These are phyloP conservation scores for Malacosoma neustria DNA, from an alignment of 2,888 invertebrate species.

Conservation along the genomic window DNA sequence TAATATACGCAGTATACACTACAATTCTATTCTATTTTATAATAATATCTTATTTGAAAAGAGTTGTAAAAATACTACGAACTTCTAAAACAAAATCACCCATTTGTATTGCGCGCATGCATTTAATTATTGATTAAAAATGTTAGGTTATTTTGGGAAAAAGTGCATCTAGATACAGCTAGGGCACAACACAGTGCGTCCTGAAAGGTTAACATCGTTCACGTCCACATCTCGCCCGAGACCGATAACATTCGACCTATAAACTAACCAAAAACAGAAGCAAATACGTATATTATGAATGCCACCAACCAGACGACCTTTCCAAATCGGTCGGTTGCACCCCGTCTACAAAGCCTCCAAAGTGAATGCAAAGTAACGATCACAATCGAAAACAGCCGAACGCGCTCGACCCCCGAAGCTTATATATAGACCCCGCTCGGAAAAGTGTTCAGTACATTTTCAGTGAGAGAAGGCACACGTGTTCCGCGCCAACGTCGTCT, in stretches of 20 bases:
- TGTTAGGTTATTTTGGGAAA: neutral
- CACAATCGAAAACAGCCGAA: constrained; percentile 34
- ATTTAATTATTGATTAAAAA: no score
- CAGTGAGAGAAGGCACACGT: constrained; percentile 18
- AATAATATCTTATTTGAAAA: no score
- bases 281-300: neutral
- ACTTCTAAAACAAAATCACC: no score
- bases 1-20: no score
- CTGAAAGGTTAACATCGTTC: constrained; percentile 13
- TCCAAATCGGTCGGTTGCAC: constrained; percentile 15
- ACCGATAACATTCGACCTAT: constrained; percentile 20
- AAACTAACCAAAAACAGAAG: constrained; percentile 10
- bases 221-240: constrained; percentile 18
- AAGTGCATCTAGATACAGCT: neutral
- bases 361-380: constrained; percentile 50
- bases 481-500: constrained; percentile 15
- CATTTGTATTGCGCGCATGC: no score
- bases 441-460: constrained; percentile 39
- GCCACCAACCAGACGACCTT: constrained; percentile 10
- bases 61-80: no score
- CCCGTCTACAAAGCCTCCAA: constrained; percentile 24
- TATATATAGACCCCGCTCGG: constrained; percentile 37
- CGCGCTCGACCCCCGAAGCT: constrained; percentile 27
- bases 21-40: no score
- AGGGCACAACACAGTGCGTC: constrained; percentile 11